Conservation (phyloP, 1,140 invertebrate genomes). For the Drosophila miranda region DNA sequence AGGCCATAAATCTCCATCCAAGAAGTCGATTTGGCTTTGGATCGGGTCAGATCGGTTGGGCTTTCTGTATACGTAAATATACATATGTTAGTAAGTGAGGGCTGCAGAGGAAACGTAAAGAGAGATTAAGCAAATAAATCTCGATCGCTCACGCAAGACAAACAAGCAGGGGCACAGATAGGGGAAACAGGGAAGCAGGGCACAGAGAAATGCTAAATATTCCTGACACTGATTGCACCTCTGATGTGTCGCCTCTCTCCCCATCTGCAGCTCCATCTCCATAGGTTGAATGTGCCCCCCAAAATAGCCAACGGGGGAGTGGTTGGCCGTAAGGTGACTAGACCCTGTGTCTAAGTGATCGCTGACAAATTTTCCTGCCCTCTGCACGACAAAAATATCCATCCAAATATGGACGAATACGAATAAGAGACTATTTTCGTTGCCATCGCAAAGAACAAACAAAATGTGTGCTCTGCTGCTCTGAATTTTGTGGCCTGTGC, state of each 20-base stretch:
- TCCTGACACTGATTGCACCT: conserved; percentile 62
- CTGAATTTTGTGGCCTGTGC: background rate
- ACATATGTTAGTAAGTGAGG: too few species aligned
- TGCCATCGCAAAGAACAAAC: too few species aligned
- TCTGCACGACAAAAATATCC: conserved; percentile 38
- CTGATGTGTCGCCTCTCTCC: conserved; percentile 8
- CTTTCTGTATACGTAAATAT: too few species aligned
- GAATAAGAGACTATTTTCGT: conserved; percentile 13
- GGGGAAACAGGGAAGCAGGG: background rate
- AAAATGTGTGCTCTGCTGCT: background rate
- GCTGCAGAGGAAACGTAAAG: conserved; percentile 17
- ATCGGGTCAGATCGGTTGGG: too few species aligned
- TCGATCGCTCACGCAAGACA: conserved; percentile 25
- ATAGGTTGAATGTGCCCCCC: background rate
- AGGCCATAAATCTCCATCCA: conserved; percentile 61
- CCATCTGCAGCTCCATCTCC: too few species aligned
- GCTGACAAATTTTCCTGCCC: conserved; percentile 35
- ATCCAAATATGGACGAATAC: conserved; percentile 29
- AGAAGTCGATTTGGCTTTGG: conserved; percentile 13
- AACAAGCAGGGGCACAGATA: conserved; percentile 6
- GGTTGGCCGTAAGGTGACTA: too few species aligned
- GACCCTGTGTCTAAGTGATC: background rate
- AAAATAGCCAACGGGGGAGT: conserved; percentile 20
- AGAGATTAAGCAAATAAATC: conserved; percentile 60
- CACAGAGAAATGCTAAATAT: conserved; percentile 53